Percentiles rank a stretch among this genome's conserved stretches.
phyloP scores from a whole-genome alignment of 2,113 vertebrate species.

The Cebidichthys violaceus region DNA sequence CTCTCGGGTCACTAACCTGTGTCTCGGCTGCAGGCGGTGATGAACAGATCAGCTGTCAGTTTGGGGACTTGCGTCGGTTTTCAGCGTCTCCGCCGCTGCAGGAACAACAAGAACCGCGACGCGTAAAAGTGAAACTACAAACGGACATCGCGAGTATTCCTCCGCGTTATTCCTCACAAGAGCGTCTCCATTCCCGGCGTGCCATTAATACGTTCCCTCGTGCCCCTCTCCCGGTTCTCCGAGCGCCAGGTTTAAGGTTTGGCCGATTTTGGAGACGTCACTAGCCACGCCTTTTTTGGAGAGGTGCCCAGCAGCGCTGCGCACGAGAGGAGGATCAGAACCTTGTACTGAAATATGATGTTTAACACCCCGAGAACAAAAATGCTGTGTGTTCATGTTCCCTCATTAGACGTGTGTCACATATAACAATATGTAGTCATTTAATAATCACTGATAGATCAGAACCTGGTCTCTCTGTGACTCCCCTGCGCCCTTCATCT shows the following conservation, averaged over 20 bases:
- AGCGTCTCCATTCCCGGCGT: constrained; percentile 18
- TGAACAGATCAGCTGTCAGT: background rate
- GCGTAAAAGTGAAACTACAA: constrained; percentile 30
- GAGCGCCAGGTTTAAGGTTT: constrained; percentile 47
- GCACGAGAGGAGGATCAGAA: constrained; percentile 7
- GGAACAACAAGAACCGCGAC: background rate
- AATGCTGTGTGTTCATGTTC: too few relatives aligned
- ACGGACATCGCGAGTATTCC: background rate
- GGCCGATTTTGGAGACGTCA: constrained; percentile 59
- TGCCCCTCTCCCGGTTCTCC: background rate
- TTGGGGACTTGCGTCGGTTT: background rate
- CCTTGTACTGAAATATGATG: background rate
- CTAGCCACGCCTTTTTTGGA: constrained; percentile 52
- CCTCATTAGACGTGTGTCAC: background rate
- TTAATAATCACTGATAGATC: background rate
- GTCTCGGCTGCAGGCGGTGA: background rate
- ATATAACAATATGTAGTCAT: background rate
- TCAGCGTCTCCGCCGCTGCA: background rate
- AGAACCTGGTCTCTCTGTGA: too few relatives aligned
- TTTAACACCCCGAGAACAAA: background rate
- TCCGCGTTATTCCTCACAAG: constrained; percentile 15
- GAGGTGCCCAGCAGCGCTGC: constrained; percentile 13
- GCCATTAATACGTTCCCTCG: constrained; percentile 9
- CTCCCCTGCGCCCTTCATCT: background rate
- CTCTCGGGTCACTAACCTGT: constrained; percentile 35